Percentiles rank a stretch among this genome's conserved stretches.
phyloP scores from a whole-genome alignment of 2,888 invertebrate species.

The Selenia dentaria region DNA sequence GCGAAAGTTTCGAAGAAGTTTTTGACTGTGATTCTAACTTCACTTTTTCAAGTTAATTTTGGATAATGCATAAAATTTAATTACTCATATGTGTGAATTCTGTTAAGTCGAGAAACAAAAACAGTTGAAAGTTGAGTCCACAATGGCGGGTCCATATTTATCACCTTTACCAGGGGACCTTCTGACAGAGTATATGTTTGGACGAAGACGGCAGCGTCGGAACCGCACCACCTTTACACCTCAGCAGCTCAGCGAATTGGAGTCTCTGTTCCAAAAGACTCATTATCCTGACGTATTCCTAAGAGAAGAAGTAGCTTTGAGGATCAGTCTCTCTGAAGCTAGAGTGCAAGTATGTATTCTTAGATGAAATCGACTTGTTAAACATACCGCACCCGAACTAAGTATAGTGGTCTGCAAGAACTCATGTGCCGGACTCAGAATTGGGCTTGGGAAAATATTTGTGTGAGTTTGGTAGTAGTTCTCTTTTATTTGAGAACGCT shows the following conservation, averaged over 20 bases:
- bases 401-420: too few species aligned
- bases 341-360: conserved; percentile 90
- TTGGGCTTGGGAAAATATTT: too few species aligned
- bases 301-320: conserved; percentile 95
- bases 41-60: too few species aligned
- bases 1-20: conserved; percentile 8
- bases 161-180: conserved; percentile 94
- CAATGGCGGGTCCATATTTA: conserved; percentile 95
- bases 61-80: too few species aligned
- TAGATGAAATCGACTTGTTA: not conserved
- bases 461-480: too few species aligned
- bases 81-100: too few species aligned
- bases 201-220: conserved; percentile 93
- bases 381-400: too few species aligned
- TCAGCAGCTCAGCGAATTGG: conserved; percentile 95
- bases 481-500: too few species aligned
- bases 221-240: conserved; percentile 97
- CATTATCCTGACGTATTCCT: conserved; percentile 96
- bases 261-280: conserved; percentile 96
- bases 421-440: too few species aligned
- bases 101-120: not conserved
- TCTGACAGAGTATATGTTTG: conserved; percentile 97
- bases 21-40: too few species aligned
- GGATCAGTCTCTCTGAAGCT: conserved; percentile 96
- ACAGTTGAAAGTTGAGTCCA: not conserved